Conservation (phyloP, 2,888 invertebrate genomes). For the Hirtodrosophila histrioides region DNA sequence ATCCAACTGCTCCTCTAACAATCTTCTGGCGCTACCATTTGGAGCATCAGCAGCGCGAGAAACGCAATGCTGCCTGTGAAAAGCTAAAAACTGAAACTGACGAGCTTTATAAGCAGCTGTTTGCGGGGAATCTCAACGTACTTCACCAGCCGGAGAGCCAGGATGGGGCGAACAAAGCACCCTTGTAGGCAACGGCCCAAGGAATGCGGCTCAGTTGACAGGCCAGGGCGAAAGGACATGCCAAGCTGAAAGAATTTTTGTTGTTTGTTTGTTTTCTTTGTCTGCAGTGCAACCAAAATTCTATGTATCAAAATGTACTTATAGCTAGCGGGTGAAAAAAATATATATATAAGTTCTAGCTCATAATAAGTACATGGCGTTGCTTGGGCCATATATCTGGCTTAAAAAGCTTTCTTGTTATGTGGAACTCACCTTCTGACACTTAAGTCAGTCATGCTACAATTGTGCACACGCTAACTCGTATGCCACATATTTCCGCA, state of each 20-base stretch:
- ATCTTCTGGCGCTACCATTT: conserved; percentile 15
- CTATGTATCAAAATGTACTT: conserved; percentile 11
- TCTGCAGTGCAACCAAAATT: conserved; percentile 18
- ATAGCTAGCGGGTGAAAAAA: not conserved
- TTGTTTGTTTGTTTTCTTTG: not conserved
- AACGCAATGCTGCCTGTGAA: conserved; percentile 2
- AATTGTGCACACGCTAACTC: no score
- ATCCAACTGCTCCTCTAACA: conserved; percentile 1
- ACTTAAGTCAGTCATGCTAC: no score
- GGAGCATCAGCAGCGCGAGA: conserved; percentile 15
- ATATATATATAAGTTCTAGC: not conserved
- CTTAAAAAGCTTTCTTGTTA: no score
- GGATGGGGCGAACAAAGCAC: no score
- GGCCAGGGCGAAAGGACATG: not conserved
- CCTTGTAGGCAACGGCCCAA: no score
- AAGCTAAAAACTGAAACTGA: conserved; percentile 8
- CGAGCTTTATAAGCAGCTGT: conserved; percentile 6
- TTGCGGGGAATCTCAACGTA: not conserved
- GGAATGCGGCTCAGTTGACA: no score
- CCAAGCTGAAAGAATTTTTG: conserved; percentile 4
- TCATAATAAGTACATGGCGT: no score
- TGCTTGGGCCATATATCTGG: no score
- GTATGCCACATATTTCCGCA: no score
- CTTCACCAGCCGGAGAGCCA: not conserved
- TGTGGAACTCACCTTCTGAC: no score